These are phyloP conservation scores for Axinella damicornis DNA, from an alignment of 37 sponge, comb jelly and placozoan genomes.

Conservation along the genomic window DNA sequence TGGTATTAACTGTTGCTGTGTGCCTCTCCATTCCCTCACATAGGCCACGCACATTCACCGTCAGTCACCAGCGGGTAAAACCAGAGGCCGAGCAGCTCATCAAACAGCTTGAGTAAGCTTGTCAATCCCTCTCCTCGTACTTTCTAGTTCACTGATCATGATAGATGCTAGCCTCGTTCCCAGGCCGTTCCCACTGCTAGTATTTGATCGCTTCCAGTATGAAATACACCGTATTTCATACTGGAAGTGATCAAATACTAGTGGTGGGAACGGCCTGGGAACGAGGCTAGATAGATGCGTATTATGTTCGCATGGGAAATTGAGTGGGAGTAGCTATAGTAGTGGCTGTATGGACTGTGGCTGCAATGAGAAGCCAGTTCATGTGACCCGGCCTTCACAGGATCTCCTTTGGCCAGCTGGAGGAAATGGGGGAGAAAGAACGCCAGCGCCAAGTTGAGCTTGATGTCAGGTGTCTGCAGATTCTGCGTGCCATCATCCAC, in stretches of 20 bases:
- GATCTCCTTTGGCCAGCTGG: slow-evolving; percentile 5
- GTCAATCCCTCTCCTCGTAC: not conserved
- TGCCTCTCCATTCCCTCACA: not conserved
- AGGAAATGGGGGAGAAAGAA: slow-evolving; percentile 19
- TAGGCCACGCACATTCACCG: not conserved
- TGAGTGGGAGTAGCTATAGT: no score
- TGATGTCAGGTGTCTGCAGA: slow-evolving; percentile 67
- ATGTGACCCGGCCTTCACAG: not conserved
- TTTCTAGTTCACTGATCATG: no score
- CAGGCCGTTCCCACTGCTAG: no score
- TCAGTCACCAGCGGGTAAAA: not conserved
- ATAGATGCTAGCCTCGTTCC: no score
- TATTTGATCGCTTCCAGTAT: no score
- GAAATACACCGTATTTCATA: no score
- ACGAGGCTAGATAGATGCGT: no score
- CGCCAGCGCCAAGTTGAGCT: slow-evolving; percentile 30
- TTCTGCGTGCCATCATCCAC: slow-evolving; percentile 75
- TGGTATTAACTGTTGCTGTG: not conserved
- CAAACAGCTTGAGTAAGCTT: slow-evolving; percentile 20
- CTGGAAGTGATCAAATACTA: no score
- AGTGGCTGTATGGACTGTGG: no score
- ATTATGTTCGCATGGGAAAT: no score
- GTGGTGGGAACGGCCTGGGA: no score
- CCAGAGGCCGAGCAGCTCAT: not conserved
- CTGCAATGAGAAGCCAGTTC: no score